Conservation (phyloP, 2,888 invertebrate species). For the Deilephila porcellus region DNA sequence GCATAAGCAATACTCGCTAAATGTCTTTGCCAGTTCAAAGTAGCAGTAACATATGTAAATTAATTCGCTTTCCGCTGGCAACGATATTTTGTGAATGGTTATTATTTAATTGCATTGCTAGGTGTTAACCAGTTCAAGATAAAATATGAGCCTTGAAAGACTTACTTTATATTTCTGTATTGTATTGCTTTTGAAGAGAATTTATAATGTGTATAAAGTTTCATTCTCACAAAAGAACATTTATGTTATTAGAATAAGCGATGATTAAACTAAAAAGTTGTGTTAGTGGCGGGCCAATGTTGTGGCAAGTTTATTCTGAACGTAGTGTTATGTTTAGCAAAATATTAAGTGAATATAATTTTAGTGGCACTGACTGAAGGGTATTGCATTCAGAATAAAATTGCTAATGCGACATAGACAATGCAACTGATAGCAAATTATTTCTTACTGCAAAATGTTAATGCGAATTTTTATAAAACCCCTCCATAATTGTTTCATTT, state of each 20-base stretch:
- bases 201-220: conserved; percentile 26
- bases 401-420: conserved; percentile 53
- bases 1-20: conserved; percentile 21
- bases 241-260: conserved; percentile 18
- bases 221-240: conserved; percentile 25
- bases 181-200: conserved; percentile 26
- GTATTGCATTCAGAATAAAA: conserved; percentile 60
- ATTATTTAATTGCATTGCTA: conserved; percentile 24
- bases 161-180: conserved; percentile 25
- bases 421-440: conserved; percentile 74
- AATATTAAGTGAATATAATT: conserved; percentile 54
- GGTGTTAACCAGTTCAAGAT: conserved; percentile 9
- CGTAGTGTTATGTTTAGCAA: conserved; percentile 36
- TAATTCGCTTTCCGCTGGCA: conserved; percentile 19
- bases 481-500: conserved; percentile 54
- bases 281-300: conserved; percentile 57
- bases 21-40: conserved; percentile 8
- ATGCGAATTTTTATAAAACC: conserved; percentile 69
- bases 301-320: conserved; percentile 60
- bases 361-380: conserved; percentile 73
- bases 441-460: conserved; percentile 73
- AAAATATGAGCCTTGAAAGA: conserved; percentile 23
- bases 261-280: conserved; percentile 24
- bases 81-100: conserved; percentile 2
- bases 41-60: conserved; percentile 4